These are phyloP conservation scores for Caenorhabditis panamensis DNA, from an alignment of 2,888 invertebrate species.

Conservation along the genomic window DNA sequence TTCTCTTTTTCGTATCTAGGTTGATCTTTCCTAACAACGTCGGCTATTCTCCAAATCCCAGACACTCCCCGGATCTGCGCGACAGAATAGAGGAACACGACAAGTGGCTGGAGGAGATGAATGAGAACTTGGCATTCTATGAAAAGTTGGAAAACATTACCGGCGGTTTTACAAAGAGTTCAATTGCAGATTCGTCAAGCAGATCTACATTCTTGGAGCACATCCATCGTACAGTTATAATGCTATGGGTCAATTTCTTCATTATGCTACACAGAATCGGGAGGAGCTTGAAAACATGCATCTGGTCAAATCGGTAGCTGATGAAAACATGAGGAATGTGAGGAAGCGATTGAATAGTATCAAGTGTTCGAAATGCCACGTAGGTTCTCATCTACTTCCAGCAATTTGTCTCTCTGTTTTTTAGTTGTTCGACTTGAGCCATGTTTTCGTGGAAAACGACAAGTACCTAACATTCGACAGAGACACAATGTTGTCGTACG, in stretches of 20 bases:
- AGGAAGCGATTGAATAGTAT: background rate
- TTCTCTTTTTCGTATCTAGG: slow-evolving; percentile 14
- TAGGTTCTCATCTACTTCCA: background rate
- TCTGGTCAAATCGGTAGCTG: slow-evolving; percentile 8
- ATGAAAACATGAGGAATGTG: too few species aligned
- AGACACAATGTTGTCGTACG: slow-evolving; percentile 32
- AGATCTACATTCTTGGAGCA: slow-evolving; percentile 25
- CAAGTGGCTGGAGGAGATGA: slow-evolving; percentile 12
- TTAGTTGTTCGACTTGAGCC: slow-evolving; percentile 48
- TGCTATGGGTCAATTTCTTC: slow-evolving; percentile 17
- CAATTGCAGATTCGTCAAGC: slow-evolving; percentile 16
- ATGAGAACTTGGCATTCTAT: slow-evolving; percentile 28
- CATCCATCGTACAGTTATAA: slow-evolving; percentile 5
- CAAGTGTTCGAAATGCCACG: slow-evolving; percentile 25
- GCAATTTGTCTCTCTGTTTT: too few species aligned
- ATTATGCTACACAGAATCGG: slow-evolving; percentile 22
- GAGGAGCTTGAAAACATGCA: slow-evolving; percentile 26
- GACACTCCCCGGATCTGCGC: slow-evolving; percentile 4
- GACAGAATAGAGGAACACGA: slow-evolving; percentile 18
- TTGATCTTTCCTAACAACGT: background rate
- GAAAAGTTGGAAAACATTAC: slow-evolving; percentile 22
- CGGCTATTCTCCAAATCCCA: background rate
- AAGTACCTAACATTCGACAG: slow-evolving; percentile 50
- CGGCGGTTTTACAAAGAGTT: too few species aligned
- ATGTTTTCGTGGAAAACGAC: slow-evolving; percentile 21